These are phyloP conservation scores for Drosophila dunni DNA, from an alignment of 1,140 invertebrate species.

Conservation along the genomic window DNA sequence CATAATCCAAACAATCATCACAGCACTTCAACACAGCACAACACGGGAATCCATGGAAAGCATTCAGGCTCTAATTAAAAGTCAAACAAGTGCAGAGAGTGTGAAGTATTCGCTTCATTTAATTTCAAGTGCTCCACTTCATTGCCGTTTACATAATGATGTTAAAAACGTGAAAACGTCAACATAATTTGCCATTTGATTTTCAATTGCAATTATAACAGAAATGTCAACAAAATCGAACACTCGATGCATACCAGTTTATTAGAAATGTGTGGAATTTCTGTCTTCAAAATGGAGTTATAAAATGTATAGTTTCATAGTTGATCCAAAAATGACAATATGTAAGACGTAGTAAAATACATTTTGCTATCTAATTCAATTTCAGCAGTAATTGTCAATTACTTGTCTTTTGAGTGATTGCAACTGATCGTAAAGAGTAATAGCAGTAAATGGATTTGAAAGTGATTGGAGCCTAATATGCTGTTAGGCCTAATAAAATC, in stretches of 20 bases:
- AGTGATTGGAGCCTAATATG: not conserved
- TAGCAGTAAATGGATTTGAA: slow-evolving; percentile 8
- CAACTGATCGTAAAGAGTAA: not conserved
- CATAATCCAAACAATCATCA: slow-evolving; percentile 52
- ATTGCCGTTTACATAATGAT: slow-evolving; percentile 22
- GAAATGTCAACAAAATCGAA: slow-evolving; percentile 6
- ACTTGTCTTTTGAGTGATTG: not conserved
- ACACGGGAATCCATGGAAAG: not conserved
- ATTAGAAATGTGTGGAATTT: too few relatives aligned
- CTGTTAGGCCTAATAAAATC: slow-evolving; percentile 35
- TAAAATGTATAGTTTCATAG: too few relatives aligned
- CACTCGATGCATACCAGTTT: too few relatives aligned
- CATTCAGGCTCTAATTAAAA: slow-evolving; percentile 47
- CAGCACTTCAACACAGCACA: slow-evolving; percentile 25
- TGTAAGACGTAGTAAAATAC: not conserved
- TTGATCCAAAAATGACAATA: not conserved
- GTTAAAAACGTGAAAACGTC: slow-evolving; percentile 2
- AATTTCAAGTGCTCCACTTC: slow-evolving; percentile 40
- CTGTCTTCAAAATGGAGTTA: too few relatives aligned
- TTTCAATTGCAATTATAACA: slow-evolving; percentile 6
- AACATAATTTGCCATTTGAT: slow-evolving; percentile 30
- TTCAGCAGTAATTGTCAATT: not conserved
- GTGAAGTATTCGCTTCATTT: slow-evolving; percentile 38
- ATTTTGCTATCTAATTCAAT: not conserved
- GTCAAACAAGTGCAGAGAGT: slow-evolving; percentile 33